Base-by-base conservation (phyloP, 2,888 invertebrate genomes). In the Dusona sp. region DNA sequence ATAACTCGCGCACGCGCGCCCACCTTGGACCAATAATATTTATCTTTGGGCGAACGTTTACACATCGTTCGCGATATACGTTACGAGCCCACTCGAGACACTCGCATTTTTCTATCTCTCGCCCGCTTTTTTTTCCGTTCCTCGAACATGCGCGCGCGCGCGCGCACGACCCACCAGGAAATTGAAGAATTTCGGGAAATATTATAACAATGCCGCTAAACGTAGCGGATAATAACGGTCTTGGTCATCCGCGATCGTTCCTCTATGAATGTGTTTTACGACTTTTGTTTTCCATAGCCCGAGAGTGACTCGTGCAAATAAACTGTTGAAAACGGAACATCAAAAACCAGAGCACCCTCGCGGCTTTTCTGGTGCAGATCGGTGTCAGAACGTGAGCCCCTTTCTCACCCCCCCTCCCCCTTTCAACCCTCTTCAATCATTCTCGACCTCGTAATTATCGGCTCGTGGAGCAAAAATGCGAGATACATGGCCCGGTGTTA, bases 131-230 rank as follows among this genome's bases (percentile, higher is more conserved):
- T 61, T 61, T 61, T 61, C 61, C 16, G 16, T 29, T 13, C 29
- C 16, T 16, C 29, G 61, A 61, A 61, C 29, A 61, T 61, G 61
- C 29, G 61, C 61, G 61, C 61, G 29, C 61, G 61, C 61, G 57
- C 57, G 61, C 61, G 61, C 61, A 29, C 61, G 29, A 29, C 6
- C 29, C 61, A 61, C 16, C 29, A 29, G 9, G 29, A 48, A 48
- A 77, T 48, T 42, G 8, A 25, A 3, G 33, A 67, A 75, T 38
- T 51, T 36, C 9, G 9, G 8, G 57, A 7, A 29, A 65, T 13
- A 54, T 29, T 16, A 19, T 19, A 61, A 83, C 70, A 38, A 83
- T 83, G 83, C 22, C 54, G 70, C 64, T 51, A 65, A 72, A n/a
- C 68, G 68, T 36, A 54, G 19, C 45, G 13, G 75, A 29, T 42